A percentile compares a stretch with the other conserved stretches of the same genome.
These are phyloP conservation scores for Apoderus coryli DNA, from an alignment of 2,888 invertebrate species.

Conservation along the genomic window DNA sequence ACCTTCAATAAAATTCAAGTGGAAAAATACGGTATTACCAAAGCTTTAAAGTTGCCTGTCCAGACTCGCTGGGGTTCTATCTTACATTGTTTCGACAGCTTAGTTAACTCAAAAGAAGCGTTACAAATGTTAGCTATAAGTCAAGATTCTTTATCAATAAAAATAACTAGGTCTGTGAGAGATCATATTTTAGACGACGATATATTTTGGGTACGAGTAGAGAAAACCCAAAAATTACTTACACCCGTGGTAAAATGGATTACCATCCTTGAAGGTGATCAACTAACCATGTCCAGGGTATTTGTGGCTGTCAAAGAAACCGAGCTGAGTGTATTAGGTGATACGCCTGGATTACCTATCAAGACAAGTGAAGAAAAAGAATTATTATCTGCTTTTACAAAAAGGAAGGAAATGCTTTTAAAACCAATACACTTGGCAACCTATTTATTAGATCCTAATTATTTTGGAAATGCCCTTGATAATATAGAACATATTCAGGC, in stretches of 20 bases:
- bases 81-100: conserved; percentile 7
- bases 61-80: conserved; percentile 13
- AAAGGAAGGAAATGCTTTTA: conserved; percentile 3
- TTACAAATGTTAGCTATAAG: conserved; percentile 6
- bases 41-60: conserved; percentile 12
- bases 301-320: conserved; percentile 4
- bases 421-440: conserved; percentile 4
- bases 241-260: conserved; percentile 7
- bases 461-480: too few species aligned
- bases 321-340: conserved; percentile 1
- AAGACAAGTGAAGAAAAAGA: conserved; percentile 6
- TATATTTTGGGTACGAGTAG: conserved; percentile 8
- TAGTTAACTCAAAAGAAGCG: conserved; percentile 2
- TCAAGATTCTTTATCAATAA: conserved; percentile 4
- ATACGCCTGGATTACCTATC: conserved; percentile 3
- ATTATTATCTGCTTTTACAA: neutral
- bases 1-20: neutral
- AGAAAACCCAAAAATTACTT: conserved; percentile 2
- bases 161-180: conserved; percentile 6
- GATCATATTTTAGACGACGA: conserved; percentile 6
- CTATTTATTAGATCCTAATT: conserved; percentile 6
- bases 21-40: conserved; percentile 5
- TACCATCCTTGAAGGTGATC: conserved; percentile 6
- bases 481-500: too few species aligned
- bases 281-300: conserved; percentile 4